These are phyloP conservation scores for Chloroceryle aenea DNA, from an alignment of 2,113 vertebrate species.

Conservation along the genomic window DNA sequence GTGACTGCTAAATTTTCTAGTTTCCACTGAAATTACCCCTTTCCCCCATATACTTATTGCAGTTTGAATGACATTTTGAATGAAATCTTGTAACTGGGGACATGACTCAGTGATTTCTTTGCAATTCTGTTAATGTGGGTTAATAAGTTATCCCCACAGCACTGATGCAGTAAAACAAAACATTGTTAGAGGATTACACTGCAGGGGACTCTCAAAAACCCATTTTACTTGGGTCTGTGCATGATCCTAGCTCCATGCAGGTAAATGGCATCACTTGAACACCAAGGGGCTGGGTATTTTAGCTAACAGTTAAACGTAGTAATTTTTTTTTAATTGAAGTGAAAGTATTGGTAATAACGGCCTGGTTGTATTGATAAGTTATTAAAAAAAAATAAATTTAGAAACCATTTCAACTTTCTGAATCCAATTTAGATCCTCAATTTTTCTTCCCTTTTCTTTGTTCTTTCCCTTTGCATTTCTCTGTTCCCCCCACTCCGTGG, in stretches of 20 bases:
- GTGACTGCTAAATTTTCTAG: neutral
- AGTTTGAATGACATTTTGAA: neutral
- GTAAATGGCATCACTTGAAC: neutral
- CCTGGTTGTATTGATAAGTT: neutral
- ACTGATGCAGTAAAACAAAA: neutral
- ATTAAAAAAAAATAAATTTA: neutral
- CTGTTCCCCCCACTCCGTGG: accelerated
- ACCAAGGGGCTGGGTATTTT: neutral
- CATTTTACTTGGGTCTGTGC: neutral
- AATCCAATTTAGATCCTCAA: accelerated
- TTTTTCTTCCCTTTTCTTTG: neutral
- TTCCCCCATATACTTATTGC: neutral
- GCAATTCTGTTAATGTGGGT: neutral
- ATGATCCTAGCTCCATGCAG: accelerated
- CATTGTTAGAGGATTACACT: accelerated
- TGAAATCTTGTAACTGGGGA: neutral
- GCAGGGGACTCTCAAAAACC: neutral
- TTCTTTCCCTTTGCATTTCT: neutral
- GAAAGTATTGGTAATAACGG: neutral
- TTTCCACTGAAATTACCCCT: neutral
- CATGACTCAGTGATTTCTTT: neutral
- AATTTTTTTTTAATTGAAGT: neutral
- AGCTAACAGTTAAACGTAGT: neutral
- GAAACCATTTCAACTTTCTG: neutral
- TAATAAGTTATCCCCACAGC: neutral